Evolutionary conservation across 2,888 invertebrate species (phyloP).

Genomic region (Microplitis deprimator): DNA sequence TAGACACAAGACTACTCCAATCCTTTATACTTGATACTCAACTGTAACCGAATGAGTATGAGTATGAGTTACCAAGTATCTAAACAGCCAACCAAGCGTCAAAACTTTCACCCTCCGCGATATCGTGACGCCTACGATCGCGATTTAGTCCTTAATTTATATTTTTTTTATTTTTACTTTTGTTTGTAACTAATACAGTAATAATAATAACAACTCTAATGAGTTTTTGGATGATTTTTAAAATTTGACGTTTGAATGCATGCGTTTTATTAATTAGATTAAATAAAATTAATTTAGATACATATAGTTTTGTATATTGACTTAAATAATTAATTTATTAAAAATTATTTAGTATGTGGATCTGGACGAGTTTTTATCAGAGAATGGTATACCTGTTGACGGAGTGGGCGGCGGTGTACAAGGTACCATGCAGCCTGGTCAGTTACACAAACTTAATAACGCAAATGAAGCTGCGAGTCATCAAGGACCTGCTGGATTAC

Average conservation of each 20-base stretch:
- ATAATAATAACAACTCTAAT: neutral
- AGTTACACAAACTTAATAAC: constrained; percentile 69
- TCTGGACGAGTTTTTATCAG: constrained; percentile 96
- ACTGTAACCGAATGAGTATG: constrained; percentile 4
- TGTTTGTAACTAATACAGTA: neutral
- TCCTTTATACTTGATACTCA: neutral
- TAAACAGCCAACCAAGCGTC: constrained; percentile 38
- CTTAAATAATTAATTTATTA: constrained; percentile 16
- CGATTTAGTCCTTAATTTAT: constrained; percentile 10
- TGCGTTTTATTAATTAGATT: neutral
- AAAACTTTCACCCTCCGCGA: constrained; percentile 43
- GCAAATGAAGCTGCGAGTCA: constrained; percentile 70
- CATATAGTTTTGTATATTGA: neutral
- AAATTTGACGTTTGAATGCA: constrained; percentile 15
- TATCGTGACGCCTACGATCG: constrained; percentile 39
- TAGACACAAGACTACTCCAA: neutral
- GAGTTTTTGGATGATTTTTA: constrained; percentile 17
- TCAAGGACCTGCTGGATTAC: constrained; percentile 77
- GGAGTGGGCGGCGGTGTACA: constrained; percentile 76
- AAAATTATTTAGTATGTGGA: constrained; percentile 86
- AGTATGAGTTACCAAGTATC: constrained; percentile 5
- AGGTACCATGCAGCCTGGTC: constrained; percentile 65
- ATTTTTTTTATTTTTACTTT: neutral
- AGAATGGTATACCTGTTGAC: constrained; percentile 93
- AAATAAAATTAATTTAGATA: neutral